phyloP scores from a whole-genome alignment of 2,113 vertebrate species.

The chimpanzee (Pan troglodytes) region NHGRI_mPanTro3-v2.1_pri NC_072411.2:43909001-43909500 shows the following conservation, averaged over 20 bases:
- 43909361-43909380: not conserved
- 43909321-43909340: conserved; percentile 37
- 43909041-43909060: conserved; percentile 63
- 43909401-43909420: conserved; percentile 34
- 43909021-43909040: conserved; percentile 64
- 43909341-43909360: not conserved
- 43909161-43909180: conserved; percentile 83
- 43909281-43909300: conserved; percentile 50
- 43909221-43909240: conserved; percentile 82
- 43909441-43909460: not conserved
- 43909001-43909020: conserved; percentile 28
- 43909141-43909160: conserved; percentile 82
- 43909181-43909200: conserved; percentile 80
- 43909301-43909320: conserved; percentile 69
- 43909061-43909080: conserved; percentile 54
- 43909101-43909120: conserved; percentile 79
- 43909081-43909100: conserved; percentile 70
- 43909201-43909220: conserved; percentile 70
- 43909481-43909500: not conserved
- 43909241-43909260: conserved; percentile 70
- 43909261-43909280: conserved; percentile 49
- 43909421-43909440: not conserved
- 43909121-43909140: conserved; percentile 78
- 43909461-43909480: not conserved
- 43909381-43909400: not conserved